Base-by-base conservation (phyloP, 2,113 vertebrate genomes). In the Corythornis madagascariensis region DNA sequence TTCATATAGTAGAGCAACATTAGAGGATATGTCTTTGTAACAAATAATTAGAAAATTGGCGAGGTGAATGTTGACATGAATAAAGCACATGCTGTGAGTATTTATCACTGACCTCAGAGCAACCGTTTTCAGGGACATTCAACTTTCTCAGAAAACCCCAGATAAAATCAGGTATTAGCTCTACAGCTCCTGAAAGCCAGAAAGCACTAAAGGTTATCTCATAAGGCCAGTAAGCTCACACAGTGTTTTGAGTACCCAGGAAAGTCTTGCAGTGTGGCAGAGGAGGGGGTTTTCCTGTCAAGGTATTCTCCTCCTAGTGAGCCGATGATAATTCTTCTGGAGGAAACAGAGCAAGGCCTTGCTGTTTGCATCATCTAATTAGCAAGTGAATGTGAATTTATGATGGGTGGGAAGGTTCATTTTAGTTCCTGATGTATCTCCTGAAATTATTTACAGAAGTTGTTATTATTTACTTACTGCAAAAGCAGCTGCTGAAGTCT, bases 251-350 rank as follows among this genome's bases (percentile, higher is more conserved):
- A 59, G 35, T 31, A 11, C 16, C 16, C 77, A 67, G 53, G 17
- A 82, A 71, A n/a, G 6, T 21, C 53, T 72, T 72, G 59, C n/a
- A 42, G 15, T 4, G 11, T 25, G 53, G 47, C 81, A 50, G 57
- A 71, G 69, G 24, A 31, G 25, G 4, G 3, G 17, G 15, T 60
- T 26, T n/a, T 18, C 10, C 12, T 43, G 43, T 20, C 29, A 29
- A 31, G 11, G 20, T 33, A 25, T 38, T 84, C 0, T 0, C 31
- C 45, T 86, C 22, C 35, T 22, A 2, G 7, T 16, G 26, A 48
- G n/a, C 33, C 82, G 83, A 4, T 24, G 16, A 12, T 77, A 28
- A 55, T 72, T 33, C 14, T 57, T 50, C 22, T 72, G 47, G 22
- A 33, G 17, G 35, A 59, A 91, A 48, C 16, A 75, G n/a, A 61